A percentile compares a stretch with the other conserved stretches of the same genome.
Evolutionary conservation across 2,113 vertebrate genomes (phyloP).

Genomic region (Cariama cristata): DNA sequence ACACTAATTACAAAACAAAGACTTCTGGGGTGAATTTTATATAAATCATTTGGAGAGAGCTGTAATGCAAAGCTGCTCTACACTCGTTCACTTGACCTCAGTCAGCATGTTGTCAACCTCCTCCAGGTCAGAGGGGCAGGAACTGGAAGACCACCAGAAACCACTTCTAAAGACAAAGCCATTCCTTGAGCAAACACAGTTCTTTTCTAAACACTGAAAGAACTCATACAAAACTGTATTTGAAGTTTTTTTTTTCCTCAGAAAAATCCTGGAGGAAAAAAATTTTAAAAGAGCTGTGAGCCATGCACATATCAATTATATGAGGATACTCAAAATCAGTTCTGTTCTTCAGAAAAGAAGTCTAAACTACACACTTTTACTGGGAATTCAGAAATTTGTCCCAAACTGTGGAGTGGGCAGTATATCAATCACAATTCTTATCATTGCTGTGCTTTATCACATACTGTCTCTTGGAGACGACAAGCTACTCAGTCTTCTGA

Average conservation of each 20-base stretch:
- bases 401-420: neutral
- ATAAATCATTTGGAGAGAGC: neutral
- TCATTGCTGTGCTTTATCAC: neutral
- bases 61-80: neutral
- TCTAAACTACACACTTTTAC: neutral
- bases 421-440: neutral
- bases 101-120: neutral
- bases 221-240: neutral
- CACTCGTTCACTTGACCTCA: neutral
- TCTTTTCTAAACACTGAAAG: neutral
- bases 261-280: neutral
- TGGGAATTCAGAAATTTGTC: neutral
- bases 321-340: neutral
- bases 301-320: neutral
- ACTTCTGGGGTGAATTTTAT: neutral
- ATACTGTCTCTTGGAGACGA: neutral
- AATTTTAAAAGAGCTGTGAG: neutral
- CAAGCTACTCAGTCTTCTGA: neutral
- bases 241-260: neutral
- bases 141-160: constrained; percentile 7
- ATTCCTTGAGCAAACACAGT: neutral
- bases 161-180: neutral
- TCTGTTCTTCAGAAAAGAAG: neutral
- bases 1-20: neutral
- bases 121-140: neutral